phyloP scores from a whole-genome alignment of 2,797 vertebrate genomes.

The Myotis vivesi region DNA sequence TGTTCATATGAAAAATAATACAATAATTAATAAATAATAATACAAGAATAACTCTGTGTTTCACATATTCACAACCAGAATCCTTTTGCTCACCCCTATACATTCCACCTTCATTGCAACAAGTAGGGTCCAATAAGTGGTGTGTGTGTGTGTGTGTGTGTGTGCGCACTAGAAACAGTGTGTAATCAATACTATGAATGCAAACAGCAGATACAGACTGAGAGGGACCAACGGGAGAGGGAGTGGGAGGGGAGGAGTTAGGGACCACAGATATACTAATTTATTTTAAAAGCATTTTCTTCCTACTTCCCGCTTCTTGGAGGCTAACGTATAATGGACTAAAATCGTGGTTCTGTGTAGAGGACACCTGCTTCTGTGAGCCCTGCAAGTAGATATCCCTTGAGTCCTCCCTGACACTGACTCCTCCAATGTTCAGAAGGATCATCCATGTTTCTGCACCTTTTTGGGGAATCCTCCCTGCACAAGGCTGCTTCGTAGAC shows the following conservation, averaged over 20 bases:
- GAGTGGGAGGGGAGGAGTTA: not conserved
- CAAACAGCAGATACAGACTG: not conserved
- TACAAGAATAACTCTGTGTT: not conserved
- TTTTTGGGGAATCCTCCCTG: not conserved
- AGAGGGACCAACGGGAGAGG: not conserved
- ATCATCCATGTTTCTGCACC: not conserved
- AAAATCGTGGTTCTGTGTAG: not conserved
- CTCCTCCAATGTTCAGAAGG: not conserved
- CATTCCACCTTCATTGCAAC: not conserved
- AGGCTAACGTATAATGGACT: not conserved
- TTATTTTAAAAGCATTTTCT: slow-evolving; percentile 2
- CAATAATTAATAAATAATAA: not conserved
- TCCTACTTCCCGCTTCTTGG: not conserved
- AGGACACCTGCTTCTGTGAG: not conserved
- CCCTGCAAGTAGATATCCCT: not conserved
- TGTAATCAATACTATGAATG: not conserved
- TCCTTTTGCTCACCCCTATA: not conserved
- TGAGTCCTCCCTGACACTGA: not conserved
- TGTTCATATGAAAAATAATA: not conserved
- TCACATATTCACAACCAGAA: not conserved
- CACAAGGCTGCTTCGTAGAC: not conserved
- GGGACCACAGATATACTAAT: not conserved
- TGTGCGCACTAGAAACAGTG: not conserved
- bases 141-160: not conserved
- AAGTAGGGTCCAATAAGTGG: not conserved